A percentile compares a stretch with the other conserved stretches of the same genome.
Evolutionary conservation across 2,888 invertebrate species (phyloP).

Genomic region (Rambutsinella grinnellia): DNA sequence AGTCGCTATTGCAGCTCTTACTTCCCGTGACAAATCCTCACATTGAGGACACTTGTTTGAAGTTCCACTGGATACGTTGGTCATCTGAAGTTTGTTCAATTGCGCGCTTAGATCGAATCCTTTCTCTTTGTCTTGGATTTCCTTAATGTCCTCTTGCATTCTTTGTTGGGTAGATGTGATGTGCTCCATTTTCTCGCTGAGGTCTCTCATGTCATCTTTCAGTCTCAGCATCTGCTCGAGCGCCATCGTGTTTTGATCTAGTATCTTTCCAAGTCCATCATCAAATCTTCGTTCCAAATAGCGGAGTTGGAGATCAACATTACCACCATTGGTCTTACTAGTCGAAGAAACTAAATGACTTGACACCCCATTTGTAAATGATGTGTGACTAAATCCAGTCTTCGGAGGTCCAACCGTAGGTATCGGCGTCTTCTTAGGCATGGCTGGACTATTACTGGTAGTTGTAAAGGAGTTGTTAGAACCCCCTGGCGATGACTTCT

Average conservation of each 20-base stretch:
- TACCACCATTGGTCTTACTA: slow-evolving; percentile 2
- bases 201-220: slow-evolving; percentile 43
- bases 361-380: slow-evolving; percentile 11
- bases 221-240: slow-evolving; percentile 40
- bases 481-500: slow-evolving; percentile 20
- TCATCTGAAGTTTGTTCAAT: too few relatives aligned
- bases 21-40: too few relatives aligned
- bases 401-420: slow-evolving; percentile 19
- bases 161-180: slow-evolving; percentile 9
- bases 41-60: too few relatives aligned
- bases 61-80: too few relatives aligned
- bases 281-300: slow-evolving; percentile 42
- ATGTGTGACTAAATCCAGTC: slow-evolving; percentile 8
- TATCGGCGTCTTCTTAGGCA: not conserved
- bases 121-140: slow-evolving; percentile 15
- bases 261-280: slow-evolving; percentile 36
- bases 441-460: slow-evolving; percentile 7
- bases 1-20: too few relatives aligned
- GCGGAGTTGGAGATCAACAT: slow-evolving; percentile 25
- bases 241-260: slow-evolving; percentile 29
- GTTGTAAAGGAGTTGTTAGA: not conserved
- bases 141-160: slow-evolving; percentile 45
- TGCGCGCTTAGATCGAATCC: too few relatives aligned
- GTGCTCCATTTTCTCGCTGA: slow-evolving; percentile 30
- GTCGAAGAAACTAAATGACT: slow-evolving; percentile 8